Conservation (phyloP, 2,888 invertebrate species). For the Nephrotoma appendiculata region DNA sequence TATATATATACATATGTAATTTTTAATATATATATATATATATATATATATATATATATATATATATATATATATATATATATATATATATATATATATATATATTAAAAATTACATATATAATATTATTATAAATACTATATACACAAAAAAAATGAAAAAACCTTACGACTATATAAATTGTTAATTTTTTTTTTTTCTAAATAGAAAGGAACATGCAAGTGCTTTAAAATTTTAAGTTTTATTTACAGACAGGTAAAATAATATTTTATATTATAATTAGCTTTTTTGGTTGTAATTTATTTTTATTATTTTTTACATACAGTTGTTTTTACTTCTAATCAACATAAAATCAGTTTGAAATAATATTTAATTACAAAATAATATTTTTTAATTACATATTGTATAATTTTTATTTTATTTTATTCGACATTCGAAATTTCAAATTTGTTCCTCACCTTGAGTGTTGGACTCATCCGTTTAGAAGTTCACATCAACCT, state of each 20-base stretch:
- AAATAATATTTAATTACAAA: background rate
- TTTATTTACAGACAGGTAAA: background rate
- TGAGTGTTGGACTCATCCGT: too few relatives aligned
- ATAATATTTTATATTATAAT: background rate
- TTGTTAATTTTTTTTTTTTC: background rate
- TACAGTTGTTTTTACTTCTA: background rate
- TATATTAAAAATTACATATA: background rate
- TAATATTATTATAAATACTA: background rate
- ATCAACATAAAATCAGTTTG: background rate
- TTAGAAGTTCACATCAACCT: too few relatives aligned
- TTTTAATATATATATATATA: too few relatives aligned
- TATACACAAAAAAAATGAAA: background rate
- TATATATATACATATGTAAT: too few relatives aligned
- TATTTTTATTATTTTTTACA: background rate
- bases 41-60: too few relatives aligned
- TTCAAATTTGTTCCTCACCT: too few relatives aligned
- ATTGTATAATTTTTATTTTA: background rate
- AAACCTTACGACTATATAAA: background rate
- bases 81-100: too few relatives aligned
- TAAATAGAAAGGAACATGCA: background rate
- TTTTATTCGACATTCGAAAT: background rate
- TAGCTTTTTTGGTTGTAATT: background rate
- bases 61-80: too few relatives aligned
- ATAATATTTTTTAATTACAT: background rate
- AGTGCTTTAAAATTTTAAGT: background rate